Percentiles rank a stretch among this genome's conserved stretches.
Conservation (phyloP, 2,113 vertebrate genomes). For the Rhinichthys klamathensis region DNA sequence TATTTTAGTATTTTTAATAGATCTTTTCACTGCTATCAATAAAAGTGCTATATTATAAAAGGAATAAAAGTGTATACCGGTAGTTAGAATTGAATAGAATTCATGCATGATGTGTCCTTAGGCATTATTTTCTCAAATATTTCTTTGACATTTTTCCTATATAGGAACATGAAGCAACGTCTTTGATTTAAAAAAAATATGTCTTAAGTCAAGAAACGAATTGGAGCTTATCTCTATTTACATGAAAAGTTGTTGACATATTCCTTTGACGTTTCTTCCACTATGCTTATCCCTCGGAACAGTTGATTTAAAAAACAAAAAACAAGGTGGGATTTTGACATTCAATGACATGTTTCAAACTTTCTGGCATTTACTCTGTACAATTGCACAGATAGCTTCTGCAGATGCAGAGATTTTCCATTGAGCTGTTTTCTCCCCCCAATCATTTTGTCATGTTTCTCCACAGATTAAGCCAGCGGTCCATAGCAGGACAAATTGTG, state of each 20-base stretch:
- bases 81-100: too few relatives aligned
- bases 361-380: conserved; percentile 16
- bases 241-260: conserved; percentile 22
- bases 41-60: not conserved
- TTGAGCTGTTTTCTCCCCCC: conserved; percentile 2
- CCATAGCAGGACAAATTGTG: conserved; percentile 58
- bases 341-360: conserved; percentile 32
- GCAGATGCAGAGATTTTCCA: conserved; percentile 34
- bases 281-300: conserved; percentile 20
- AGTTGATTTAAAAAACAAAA: not conserved
- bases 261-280: conserved; percentile 4
- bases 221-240: not conserved
- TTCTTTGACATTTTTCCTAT: not conserved
- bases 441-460: conserved; percentile 47
- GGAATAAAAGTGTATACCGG: not conserved
- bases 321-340: conserved; percentile 32
- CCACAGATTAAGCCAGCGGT: conserved; percentile 56
- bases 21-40: too few relatives aligned
- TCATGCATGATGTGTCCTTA: not conserved
- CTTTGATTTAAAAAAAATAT: not conserved
- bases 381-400: conserved; percentile 37
- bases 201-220: not conserved
- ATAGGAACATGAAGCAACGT: not conserved
- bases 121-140: not conserved
- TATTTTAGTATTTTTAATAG: too few relatives aligned